Percentiles rank a stretch among this genome's conserved stretches.
Evolutionary conservation across 2,888 invertebrate species (phyloP).

Genomic region (Quadroppia sp.): DNA sequence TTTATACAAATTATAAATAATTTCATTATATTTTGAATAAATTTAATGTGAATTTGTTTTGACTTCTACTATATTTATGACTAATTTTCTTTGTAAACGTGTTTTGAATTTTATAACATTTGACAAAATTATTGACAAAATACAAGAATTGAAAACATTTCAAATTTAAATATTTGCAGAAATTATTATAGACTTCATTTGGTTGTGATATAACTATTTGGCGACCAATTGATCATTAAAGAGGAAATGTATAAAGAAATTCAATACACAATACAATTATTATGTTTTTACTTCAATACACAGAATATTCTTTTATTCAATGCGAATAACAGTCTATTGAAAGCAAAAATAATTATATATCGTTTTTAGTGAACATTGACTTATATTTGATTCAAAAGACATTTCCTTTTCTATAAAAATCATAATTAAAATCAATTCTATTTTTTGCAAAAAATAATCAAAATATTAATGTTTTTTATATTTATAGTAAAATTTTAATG

Average conservation of each 20-base stretch:
- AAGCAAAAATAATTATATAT: conserved; percentile 3
- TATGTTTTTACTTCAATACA: not conserved
- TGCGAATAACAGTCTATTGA: not conserved
- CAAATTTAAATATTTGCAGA: not conserved
- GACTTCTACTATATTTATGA: not conserved
- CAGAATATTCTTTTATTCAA: conserved; percentile 6
- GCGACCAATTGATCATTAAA: not conserved
- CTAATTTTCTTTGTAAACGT: not conserved
- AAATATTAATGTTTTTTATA: too few species aligned
- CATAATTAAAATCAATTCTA: not conserved
- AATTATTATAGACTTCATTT: too few species aligned
- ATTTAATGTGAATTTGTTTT: not conserved
- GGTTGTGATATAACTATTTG: not conserved
- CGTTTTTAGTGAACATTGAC: not conserved
- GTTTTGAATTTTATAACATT: not conserved
- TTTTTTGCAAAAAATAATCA: not conserved
- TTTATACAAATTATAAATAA: too few species aligned
- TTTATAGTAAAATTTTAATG: too few species aligned
- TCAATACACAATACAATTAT: conserved; percentile 6
- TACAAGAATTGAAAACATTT: not conserved
- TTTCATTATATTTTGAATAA: conserved; percentile 6
- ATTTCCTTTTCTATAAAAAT: not conserved
- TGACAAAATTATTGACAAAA: too few species aligned
- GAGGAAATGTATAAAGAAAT: conserved; percentile 7
- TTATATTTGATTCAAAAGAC: not conserved